Evolutionary conservation across 2,888 invertebrate genomes (phyloP).

Genomic region (Podabrus alpinus): DNA sequence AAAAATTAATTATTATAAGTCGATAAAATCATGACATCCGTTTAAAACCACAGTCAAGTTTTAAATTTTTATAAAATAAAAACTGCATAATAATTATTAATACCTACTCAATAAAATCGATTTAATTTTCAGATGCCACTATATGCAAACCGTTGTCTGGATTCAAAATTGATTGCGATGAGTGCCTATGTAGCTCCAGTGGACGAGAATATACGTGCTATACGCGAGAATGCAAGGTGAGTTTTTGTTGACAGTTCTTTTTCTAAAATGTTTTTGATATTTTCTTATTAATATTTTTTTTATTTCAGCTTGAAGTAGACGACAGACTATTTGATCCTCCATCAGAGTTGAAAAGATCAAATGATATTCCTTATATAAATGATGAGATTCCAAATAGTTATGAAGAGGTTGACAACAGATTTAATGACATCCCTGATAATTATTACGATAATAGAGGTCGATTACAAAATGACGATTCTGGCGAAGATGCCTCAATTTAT

Average conservation of each 20-base stretch:
- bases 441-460: not conserved
- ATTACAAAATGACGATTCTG: not conserved
- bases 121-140: constrained; percentile 37
- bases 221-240: constrained; percentile 38
- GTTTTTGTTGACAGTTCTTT: not conserved
- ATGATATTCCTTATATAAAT: not conserved
- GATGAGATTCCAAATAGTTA: not conserved
- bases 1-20: not conserved
- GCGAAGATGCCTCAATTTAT: not conserved
- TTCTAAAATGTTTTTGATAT: not conserved
- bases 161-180: constrained; percentile 53
- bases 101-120: not conserved
- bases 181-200: constrained; percentile 57
- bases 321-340: not conserved
- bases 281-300: not conserved
- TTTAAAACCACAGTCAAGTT: not conserved
- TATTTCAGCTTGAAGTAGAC: not conserved
- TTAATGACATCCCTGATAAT: not conserved
- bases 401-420: not conserved
- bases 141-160: constrained; percentile 43
- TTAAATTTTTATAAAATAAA: not conserved
- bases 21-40: not conserved
- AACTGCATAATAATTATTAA: not conserved
- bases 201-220: constrained; percentile 58
- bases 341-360: not conserved